Evolutionary conservation across 2,797 vertebrate genomes (phyloP).

Genomic region (Platalea minor): DNA sequence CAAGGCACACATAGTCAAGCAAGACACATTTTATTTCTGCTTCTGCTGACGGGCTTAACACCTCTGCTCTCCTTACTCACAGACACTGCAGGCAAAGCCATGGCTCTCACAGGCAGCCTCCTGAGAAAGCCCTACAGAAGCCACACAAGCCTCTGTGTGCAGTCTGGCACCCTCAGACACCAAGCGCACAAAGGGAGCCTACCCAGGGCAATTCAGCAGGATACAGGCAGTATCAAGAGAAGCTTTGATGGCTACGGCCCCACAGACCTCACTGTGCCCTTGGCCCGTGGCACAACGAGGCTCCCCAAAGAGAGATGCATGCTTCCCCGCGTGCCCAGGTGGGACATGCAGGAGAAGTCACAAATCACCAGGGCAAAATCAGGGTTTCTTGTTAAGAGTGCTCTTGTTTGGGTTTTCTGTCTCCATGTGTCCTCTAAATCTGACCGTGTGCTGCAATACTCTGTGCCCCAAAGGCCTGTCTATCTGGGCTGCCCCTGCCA

Average conservation of each 20-base stretch:
- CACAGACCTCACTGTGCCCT: not conserved
- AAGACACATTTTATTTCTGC: not conserved
- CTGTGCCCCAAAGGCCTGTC: not conserved
- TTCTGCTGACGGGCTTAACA: not conserved
- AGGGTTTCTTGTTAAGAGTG: not conserved
- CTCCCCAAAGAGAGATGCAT: not conserved
- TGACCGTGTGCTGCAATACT: not conserved
- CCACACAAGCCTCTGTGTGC: not conserved
- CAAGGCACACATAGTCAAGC: not conserved
- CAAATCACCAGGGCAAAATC: not conserved
- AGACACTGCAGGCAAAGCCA: accelerated
- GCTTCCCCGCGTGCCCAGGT: accelerated
- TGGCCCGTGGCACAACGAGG: accelerated
- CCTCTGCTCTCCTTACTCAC: not conserved
- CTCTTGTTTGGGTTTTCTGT: not conserved
- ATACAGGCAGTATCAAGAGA: not conserved
- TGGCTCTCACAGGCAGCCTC: not conserved
- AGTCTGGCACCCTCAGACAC: not conserved
- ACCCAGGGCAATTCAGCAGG: not conserved
- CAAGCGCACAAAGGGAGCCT: accelerated
- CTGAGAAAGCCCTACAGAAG: not conserved
- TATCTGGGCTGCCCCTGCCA: not conserved
- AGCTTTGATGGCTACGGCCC: not conserved
- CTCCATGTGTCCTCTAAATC: not conserved
- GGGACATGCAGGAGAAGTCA: not conserved